These are phyloP conservation scores for Accipiter cooperii DNA, from an alignment of 2,113 vertebrate species.

Conservation along the genomic window DNA sequence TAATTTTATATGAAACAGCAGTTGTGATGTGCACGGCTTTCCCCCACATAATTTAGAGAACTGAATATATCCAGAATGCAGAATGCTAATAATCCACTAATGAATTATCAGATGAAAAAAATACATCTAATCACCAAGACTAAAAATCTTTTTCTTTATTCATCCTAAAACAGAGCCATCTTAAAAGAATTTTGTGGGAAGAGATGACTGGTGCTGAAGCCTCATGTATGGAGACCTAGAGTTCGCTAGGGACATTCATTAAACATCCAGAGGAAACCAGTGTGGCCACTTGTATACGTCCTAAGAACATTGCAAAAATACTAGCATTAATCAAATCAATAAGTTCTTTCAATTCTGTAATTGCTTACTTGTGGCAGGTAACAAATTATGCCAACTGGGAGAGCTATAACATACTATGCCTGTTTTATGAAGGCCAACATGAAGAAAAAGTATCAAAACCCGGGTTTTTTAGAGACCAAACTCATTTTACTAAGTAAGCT, in stretches of 20 bases:
- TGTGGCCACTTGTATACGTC: accelerated
- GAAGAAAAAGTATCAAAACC: background rate
- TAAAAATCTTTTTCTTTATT: background rate
- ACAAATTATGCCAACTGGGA: background rate
- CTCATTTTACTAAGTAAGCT: background rate
- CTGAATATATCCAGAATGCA: background rate
- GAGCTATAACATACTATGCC: background rate
- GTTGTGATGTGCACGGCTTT: background rate
- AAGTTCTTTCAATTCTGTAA: background rate
- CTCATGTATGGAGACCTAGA: background rate
- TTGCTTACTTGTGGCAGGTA: background rate
- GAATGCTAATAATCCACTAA: background rate
- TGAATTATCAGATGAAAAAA: background rate
- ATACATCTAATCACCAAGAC: background rate
- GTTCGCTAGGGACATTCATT: background rate
- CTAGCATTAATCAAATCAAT: background rate
- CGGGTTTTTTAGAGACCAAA: background rate
- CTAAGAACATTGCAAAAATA: background rate
- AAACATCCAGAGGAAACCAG: background rate
- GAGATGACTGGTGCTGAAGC: background rate
- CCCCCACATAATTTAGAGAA: background rate
- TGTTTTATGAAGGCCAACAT: background rate
- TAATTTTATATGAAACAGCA: background rate
- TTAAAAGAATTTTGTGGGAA: background rate
- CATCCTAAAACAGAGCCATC: background rate